Percentiles rank a stretch among this genome's conserved stretches.
Conservation (phyloP, 2,113 vertebrate genomes). For the Kryptolebias marmoratus region DNA sequence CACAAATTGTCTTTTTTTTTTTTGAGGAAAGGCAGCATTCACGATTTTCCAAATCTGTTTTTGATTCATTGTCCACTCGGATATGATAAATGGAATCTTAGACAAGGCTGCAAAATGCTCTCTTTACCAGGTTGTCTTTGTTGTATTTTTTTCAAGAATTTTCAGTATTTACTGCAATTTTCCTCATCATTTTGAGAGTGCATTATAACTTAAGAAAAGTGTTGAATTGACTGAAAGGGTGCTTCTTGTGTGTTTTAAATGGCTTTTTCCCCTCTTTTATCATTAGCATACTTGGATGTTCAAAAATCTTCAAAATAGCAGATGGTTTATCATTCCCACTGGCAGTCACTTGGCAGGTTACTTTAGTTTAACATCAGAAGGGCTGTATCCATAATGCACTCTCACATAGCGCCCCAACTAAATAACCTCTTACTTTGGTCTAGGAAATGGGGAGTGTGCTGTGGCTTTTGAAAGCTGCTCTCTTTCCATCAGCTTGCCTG, state of each 20-base stretch:
- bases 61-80: not conserved
- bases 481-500: slow-evolving; percentile 50
- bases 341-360: slow-evolving; percentile 22
- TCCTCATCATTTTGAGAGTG: not conserved
- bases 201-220: not conserved
- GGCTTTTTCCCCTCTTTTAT: not conserved
- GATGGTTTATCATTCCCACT: slow-evolving; percentile 5
- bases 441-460: slow-evolving; percentile 32
- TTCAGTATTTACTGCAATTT: slow-evolving; percentile 6
- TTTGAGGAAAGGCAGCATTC: not conserved
- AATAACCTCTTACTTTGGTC: slow-evolving; percentile 42
- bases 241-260: not conserved
- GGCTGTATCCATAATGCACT: slow-evolving; percentile 1
- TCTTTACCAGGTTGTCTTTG: not conserved
- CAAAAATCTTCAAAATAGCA: not conserved
- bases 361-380: slow-evolving; percentile 26
- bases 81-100: not conserved
- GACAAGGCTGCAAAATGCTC: not conserved
- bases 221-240: not conserved
- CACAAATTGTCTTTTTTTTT: not conserved
- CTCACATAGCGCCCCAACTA: slow-evolving; percentile 21
- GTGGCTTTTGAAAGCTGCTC: slow-evolving; percentile 44
- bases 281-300: slow-evolving; percentile 2
- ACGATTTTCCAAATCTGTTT: not conserved
- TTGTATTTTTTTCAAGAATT: not conserved